These are phyloP conservation scores for Haliclona indistincta DNA, from an alignment of 37 sponge, comb jelly and placozoan species.

Conservation along the genomic window DNA sequence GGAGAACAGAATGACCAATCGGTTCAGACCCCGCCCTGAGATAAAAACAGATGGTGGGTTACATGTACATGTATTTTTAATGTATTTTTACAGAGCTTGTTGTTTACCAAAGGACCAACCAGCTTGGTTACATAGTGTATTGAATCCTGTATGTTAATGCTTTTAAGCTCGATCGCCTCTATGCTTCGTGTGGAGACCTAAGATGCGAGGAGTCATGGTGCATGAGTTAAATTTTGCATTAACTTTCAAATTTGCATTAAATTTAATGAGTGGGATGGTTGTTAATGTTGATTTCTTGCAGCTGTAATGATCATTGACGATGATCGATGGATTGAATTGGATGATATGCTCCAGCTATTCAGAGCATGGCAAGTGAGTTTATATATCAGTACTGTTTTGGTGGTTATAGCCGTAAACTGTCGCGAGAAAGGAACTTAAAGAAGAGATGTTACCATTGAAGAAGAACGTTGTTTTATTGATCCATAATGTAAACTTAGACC, in stretches of 20 bases:
- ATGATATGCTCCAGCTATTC: constrained; percentile 19
- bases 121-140: too few relatives aligned
- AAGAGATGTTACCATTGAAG: too few relatives aligned
- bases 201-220: not conserved
- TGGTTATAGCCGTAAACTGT: not conserved
- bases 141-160: too few relatives aligned
- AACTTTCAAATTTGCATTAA: not conserved
- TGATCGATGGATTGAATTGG: constrained; percentile 6
- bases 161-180: too few relatives aligned
- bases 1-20: constrained; percentile 28
- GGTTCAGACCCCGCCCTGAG: constrained; percentile 32
- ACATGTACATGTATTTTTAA: too few relatives aligned
- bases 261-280: not conserved
- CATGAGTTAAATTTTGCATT: not conserved
- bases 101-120: too few relatives aligned
- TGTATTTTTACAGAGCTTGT: too few relatives aligned
- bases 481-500: not conserved
- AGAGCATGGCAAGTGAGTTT: constrained; percentile 28
- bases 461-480: not conserved
- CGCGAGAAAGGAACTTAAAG: too few relatives aligned
- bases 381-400: not conserved
- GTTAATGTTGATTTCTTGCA: not conserved
- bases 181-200: too few relatives aligned
- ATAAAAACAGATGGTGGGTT: constrained; percentile 45
- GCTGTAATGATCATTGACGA: constrained; percentile 37